Percentiles rank a stretch among this genome's conserved stretches.
Conservation (phyloP, 2,888 invertebrate genomes). For the Caenorhabditis afra region DNA sequence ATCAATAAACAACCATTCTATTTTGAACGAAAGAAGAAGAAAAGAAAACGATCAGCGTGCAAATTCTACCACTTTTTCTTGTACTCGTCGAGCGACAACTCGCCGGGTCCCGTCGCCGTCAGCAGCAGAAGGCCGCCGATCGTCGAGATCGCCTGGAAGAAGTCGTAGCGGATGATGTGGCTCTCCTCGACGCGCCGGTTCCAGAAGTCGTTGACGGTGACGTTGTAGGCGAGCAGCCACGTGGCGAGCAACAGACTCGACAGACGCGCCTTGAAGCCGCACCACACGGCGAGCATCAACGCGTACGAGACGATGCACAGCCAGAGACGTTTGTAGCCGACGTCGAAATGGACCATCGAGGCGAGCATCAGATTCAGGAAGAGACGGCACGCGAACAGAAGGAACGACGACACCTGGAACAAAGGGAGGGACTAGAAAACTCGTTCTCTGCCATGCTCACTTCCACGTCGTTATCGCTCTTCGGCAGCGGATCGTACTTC, state of each 20-base stretch:
- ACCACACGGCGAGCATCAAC: slow-evolving; percentile 86
- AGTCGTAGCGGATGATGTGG: slow-evolving; percentile 96
- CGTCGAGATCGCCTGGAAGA: slow-evolving; percentile 95
- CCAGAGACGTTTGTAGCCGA: slow-evolving; percentile 86
- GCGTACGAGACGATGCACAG: slow-evolving; percentile 31
- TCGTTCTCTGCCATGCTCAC: slow-evolving; percentile 11
- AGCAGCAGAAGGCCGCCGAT: slow-evolving; percentile 97
- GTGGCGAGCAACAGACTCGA: slow-evolving; percentile 94
- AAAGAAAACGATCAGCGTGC: too few species aligned
- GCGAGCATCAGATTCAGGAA: slow-evolving; percentile 98
- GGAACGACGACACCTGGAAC: slow-evolving; percentile 91
- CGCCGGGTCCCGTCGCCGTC: slow-evolving; percentile 97
- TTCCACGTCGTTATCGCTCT: slow-evolving; percentile 84
- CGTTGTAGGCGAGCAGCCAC: slow-evolving; percentile 89
- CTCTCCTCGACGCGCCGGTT: slow-evolving; percentile 90
- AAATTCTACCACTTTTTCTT: slow-evolving; percentile 94
- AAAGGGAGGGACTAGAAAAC: too few species aligned
- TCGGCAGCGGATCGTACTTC: slow-evolving; percentile 85
- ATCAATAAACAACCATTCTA: not conserved
- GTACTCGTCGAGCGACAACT: slow-evolving; percentile 99
- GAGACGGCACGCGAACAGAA: slow-evolving; percentile 95
- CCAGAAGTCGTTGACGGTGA: slow-evolving; percentile 92
- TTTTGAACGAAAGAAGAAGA: slow-evolving; percentile 6
- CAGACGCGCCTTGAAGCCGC: slow-evolving; percentile 96
- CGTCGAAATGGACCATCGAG: slow-evolving; percentile 93